Base-by-base conservation (phyloP, 2,888 invertebrate genomes). In the Eupsilia transversa region DNA sequence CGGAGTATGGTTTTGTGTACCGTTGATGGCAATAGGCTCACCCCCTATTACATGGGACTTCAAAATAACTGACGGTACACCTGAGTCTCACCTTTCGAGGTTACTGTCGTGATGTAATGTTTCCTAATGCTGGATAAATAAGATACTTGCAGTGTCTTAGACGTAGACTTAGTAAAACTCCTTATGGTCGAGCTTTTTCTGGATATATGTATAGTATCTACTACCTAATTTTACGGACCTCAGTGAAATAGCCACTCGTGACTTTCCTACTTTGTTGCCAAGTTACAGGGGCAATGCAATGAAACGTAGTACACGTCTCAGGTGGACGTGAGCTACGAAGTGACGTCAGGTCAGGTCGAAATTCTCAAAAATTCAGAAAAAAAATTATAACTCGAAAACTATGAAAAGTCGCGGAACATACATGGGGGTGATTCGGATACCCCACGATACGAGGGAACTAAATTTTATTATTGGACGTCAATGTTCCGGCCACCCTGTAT, bases 261-360 rank as follows among this genome's bases (percentile, higher is more conserved):
- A 38, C 1, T 30, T 12, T 46, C 41, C 12, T 41, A 27, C 14
- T 69, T 49, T 41, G 17, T 79, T 30, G 38, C 20, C 56, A 64
- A 52, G 74, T 66, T 38, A 43, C 20, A 30, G 30, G 7, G 35
- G 30, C 20, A 41, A 38, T 35, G 20, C 7, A 67, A 74, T 78
- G 35, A 46, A 74, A 56, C 14, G 35, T 56, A 67, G 14, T 27
- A 20, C 77, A 77, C 67, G 54, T 66, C 35, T 23, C 65, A 27
- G 33, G 64, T 35, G 33, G 23, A 77, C 52, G 65, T 52, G 77
- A 52, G 7, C 23, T 33, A 23, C 17, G n/a, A n/a, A n/a, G n/a
- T n/a, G n/a, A n/a, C n/a, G n/a, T n/a, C n/a, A n/a, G n/a, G n/a
- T n/a, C n/a, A n/a, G n/a, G n/a, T n/a, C n/a, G n/a, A n/a, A n/a